These are phyloP conservation scores for Eudyptes chrysolophus DNA, from an alignment of 2,113 vertebrate species.

Conservation along the genomic window DNA sequence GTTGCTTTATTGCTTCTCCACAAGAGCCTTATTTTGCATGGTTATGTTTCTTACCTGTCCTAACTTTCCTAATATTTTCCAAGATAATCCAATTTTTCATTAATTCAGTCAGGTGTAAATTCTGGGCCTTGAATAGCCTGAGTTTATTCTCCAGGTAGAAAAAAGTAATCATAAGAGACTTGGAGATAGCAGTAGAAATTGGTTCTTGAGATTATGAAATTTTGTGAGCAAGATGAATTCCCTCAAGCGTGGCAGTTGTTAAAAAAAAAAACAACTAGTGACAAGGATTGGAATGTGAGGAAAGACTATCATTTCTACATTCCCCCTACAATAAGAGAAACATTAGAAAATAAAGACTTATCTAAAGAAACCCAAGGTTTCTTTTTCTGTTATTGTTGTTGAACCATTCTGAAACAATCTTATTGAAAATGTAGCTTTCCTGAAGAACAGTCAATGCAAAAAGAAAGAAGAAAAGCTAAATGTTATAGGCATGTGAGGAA, in stretches of 20 bases:
- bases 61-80: not conserved
- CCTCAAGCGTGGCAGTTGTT: not conserved
- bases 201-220: not conserved
- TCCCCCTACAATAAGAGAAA: not conserved
- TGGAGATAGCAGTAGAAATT: not conserved
- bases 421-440: not conserved
- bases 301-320: not conserved
- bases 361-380: not conserved
- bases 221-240: not conserved
- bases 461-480: not conserved
- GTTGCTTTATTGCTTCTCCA: not conserved
- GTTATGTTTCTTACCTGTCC: not conserved
- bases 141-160: not conserved
- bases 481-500: not conserved
- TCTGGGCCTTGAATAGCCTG: not conserved
- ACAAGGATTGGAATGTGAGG: not conserved
- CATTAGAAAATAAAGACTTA: not conserved
- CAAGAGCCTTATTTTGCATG: not conserved
- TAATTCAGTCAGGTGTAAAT: not conserved
- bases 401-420: not conserved
- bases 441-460: not conserved
- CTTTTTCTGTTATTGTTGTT: not conserved
- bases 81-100: not conserved
- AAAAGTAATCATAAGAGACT: not conserved
- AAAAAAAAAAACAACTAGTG: not conserved